A percentile compares a stretch with the other conserved stretches of the same genome.
phyloP scores from a whole-genome alignment of 2,888 invertebrate species.

The Xestoiulus laeticollis region DNA sequence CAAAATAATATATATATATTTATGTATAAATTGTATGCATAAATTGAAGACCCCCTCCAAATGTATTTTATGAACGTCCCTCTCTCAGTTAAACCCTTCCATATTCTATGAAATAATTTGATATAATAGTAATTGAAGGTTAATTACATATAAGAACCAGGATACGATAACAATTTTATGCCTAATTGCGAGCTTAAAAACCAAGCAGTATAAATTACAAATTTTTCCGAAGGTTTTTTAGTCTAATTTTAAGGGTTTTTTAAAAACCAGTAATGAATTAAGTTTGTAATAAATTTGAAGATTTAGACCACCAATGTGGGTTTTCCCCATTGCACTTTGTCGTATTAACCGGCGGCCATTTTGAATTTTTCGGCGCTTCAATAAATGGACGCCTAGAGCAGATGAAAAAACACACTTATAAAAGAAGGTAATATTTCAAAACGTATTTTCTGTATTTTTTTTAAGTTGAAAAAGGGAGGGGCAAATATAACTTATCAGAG shows the following conservation, averaged over 20 bases:
- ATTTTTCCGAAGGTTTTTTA: not conserved
- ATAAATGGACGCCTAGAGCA: not conserved
- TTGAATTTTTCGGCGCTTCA: not conserved
- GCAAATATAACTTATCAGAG: not conserved
- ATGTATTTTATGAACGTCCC: no score
- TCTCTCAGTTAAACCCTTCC: no score
- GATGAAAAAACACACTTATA: not conserved
- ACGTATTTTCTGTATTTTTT: not conserved
- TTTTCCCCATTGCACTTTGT: not conserved
- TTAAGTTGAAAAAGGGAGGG: not conserved
- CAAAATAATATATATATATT: no score
- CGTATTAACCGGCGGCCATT: not conserved
- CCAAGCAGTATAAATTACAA: not conserved
- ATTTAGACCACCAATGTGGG: not conserved
- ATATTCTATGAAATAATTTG: not conserved
- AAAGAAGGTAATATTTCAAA: not conserved
- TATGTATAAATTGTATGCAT: no score
- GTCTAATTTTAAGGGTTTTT: not conserved
- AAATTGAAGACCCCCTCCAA: no score
- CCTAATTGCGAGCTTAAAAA: not conserved
- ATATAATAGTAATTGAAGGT: not conserved
- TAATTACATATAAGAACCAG: not conserved
- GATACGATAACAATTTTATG: not conserved
- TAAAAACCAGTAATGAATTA: not conserved
- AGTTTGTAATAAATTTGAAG: not conserved